Evolutionary conservation across 2,888 invertebrate species (phyloP).

Genomic region (Chrysolina haemoptera): DNA sequence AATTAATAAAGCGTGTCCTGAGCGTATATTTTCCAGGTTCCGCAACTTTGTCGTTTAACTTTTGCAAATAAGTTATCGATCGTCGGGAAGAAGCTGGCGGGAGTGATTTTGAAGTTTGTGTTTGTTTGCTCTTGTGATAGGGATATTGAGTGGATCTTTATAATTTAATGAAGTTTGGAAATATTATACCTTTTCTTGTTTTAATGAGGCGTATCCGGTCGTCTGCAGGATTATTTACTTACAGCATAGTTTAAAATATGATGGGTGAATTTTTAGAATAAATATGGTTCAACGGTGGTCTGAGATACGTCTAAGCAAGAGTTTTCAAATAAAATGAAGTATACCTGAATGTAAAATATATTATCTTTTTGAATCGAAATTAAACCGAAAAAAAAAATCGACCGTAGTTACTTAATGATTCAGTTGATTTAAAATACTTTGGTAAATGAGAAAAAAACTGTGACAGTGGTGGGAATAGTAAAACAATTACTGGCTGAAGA

Average conservation of each 20-base stretch:
- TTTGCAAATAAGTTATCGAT: conserved; percentile 25
- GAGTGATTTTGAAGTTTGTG: conserved; percentile 10
- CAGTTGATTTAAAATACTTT: too few species aligned
- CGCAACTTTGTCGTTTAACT: conserved; percentile 5
- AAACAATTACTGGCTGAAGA: too few species aligned
- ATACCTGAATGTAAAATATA: too few species aligned
- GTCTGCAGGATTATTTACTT: conserved; percentile 20
- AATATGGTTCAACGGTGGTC: background rate
- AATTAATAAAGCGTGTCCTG: conserved; percentile 56
- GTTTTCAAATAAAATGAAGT: too few species aligned
- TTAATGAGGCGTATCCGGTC: conserved; percentile 6
- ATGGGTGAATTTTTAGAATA: too few species aligned
- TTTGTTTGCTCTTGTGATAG: conserved; percentile 9
- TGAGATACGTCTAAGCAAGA: too few species aligned
- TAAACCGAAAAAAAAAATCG: too few species aligned
- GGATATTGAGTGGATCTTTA: conserved; percentile 23
- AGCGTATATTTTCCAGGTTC: conserved; percentile 27
- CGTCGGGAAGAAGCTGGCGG: background rate
- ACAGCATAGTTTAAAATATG: too few species aligned
- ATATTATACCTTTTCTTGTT: conserved; percentile 17
- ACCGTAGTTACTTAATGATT: too few species aligned
- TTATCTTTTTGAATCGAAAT: too few species aligned
- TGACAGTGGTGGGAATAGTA: too few species aligned
- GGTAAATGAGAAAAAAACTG: too few species aligned
- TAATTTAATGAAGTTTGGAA: conserved; percentile 33